These are phyloP conservation scores for Furnarius figulus DNA, from an alignment of 2,113 vertebrate species.

Conservation along the genomic window DNA sequence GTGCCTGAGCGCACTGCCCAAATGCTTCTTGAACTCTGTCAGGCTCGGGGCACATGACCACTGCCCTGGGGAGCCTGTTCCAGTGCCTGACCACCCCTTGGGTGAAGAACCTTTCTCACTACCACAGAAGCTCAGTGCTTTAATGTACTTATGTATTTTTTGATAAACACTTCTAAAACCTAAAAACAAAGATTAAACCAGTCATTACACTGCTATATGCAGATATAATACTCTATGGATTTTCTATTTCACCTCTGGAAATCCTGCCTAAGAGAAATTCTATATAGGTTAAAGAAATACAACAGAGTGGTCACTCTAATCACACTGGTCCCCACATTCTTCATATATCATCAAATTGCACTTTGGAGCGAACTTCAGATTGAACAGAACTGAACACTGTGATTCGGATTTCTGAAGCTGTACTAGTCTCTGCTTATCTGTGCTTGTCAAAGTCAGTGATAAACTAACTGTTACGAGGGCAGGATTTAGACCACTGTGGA, in stretches of 20 bases:
- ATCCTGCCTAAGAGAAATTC: background rate
- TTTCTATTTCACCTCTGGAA: background rate
- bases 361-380: background rate
- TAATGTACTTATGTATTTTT: background rate
- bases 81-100: background rate
- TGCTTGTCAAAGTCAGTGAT: background rate
- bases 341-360: background rate
- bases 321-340: background rate
- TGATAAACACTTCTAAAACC: background rate
- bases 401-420: background rate
- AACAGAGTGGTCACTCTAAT: background rate
- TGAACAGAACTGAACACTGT: background rate
- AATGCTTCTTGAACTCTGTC: background rate
- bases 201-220: background rate
- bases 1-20: background rate
- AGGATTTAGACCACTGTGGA: background rate
- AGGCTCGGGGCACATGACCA: background rate
- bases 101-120: background rate
- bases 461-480: rapidly evolving
- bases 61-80: background rate
- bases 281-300: conserved; percentile 70
- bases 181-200: background rate
- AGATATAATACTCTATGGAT: background rate
- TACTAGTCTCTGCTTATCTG: background rate
- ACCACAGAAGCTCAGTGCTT: background rate